phyloP scores from a whole-genome alignment of 1,140 invertebrate genomes.

The Sycophaga agraensis region DNA sequence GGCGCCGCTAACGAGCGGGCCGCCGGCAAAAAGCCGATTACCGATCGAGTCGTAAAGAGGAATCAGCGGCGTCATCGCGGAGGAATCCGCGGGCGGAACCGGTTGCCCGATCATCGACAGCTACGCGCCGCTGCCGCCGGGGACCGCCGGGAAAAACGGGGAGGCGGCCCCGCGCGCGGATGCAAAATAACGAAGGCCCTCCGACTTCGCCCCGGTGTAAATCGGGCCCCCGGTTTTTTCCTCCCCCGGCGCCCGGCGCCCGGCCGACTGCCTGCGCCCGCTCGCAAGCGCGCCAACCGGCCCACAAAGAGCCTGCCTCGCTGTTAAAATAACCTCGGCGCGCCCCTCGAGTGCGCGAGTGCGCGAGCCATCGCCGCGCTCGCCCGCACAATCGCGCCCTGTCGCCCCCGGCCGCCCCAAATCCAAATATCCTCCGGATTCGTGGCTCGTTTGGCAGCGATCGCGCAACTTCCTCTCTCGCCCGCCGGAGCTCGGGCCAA shows the following conservation, averaged over 20 bases:
- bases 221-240: constrained; percentile 30
- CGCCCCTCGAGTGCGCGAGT: constrained; percentile 40
- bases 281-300: constrained; percentile 59
- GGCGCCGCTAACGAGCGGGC: background rate
- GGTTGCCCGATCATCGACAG: constrained; percentile 5
- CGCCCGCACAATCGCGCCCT: constrained; percentile 11
- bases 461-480: background rate
- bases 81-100: constrained; percentile 5
- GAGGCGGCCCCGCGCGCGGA: background rate
- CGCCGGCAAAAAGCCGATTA: background rate
- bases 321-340: constrained; percentile 59
- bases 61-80: constrained; percentile 6
- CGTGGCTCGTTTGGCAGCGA: background rate
- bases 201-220: too few relatives aligned
- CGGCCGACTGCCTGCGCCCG: constrained; percentile 57
- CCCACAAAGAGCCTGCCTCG: constrained; percentile 59
- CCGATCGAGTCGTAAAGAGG: constrained; percentile 10
- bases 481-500: too few relatives aligned
- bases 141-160: too few relatives aligned
- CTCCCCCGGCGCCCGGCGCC: constrained; percentile 37
- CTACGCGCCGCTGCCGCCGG: background rate
- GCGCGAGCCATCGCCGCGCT: background rate
- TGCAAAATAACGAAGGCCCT: constrained; percentile 6
- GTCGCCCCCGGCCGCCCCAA: too few relatives aligned
- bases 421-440: too few relatives aligned